A percentile compares a stretch with the other conserved stretches of the same genome.
Evolutionary conservation across 2,113 vertebrate species (phyloP).

Genomic region (Chauna torquata): DNA sequence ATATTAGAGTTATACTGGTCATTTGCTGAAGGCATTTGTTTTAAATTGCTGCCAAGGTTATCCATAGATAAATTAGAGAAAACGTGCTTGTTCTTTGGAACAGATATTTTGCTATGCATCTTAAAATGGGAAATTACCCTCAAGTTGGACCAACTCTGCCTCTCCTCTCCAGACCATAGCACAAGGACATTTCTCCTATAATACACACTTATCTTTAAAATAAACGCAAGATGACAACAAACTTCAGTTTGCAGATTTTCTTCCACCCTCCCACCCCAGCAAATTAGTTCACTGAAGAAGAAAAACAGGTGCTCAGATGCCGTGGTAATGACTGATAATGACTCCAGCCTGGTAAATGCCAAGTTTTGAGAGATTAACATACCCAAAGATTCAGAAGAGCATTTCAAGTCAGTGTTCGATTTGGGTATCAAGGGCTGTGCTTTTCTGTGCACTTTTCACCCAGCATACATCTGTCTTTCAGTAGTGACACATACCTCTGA

Average conservation of each 20-base stretch:
- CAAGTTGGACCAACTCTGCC: not conserved
- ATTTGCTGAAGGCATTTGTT: slow-evolving; percentile 25
- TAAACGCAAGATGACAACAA: not conserved
- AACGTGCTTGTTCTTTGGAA: not conserved
- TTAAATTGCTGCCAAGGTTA: slow-evolving; percentile 45
- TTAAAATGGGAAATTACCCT: not conserved
- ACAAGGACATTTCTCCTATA: not conserved
- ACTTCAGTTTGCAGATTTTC: not conserved
- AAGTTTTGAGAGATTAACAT: not conserved
- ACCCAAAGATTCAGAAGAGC: not conserved
- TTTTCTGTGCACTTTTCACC: not conserved
- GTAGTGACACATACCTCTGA: not conserved
- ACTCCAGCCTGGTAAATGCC: not conserved
- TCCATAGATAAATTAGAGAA: slow-evolving; percentile 11
- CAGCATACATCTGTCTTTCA: not conserved
- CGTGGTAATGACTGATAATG: not conserved
- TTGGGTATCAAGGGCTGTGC: not conserved
- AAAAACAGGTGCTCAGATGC: not conserved
- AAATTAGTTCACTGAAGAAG: not conserved
- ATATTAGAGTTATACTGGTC: slow-evolving; percentile 19
- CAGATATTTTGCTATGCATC: not conserved
- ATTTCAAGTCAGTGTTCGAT: not conserved
- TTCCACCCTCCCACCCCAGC: not conserved
- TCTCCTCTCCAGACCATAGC: not conserved
- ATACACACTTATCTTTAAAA: not conserved